Base-by-base conservation (phyloP, 2,888 invertebrate genomes). In the Hirtodrosophila histrioides region DNA sequence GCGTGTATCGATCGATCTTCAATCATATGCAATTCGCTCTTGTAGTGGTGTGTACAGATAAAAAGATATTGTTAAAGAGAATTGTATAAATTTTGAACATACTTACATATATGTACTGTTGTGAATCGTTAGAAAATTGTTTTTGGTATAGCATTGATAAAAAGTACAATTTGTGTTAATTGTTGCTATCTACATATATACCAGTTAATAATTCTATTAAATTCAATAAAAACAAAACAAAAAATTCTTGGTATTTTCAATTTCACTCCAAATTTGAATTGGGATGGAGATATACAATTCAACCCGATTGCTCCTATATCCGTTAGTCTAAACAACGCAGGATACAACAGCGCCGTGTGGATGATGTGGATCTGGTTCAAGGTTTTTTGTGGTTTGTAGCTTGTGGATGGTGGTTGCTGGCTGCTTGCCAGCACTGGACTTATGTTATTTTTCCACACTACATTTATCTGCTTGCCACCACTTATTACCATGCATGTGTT, bases 171-270 rank as follows among this genome's bases (percentile, higher is more conserved):
- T 78, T 78, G 72, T 81, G 85, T 84, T 85, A 81, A 70, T 83
- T 87, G 87, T 86, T 86, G 85, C 85, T 84, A 83, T 78, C 78
- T 86, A 71, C 77, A 82, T 80, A 84, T 76, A 78, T 75, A 71
- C 64, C 85, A 81, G 85, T 74, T 81, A 78, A 77, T 75, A 84
- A 84, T 86, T 81, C 81, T 82, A 82, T 84, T 82, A 69, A 75
- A 78, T 57, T 79, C 66, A 79, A 78, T 72, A 70, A 67, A 75
- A 57, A 72, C 55, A 63, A 60, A 63, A 57, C 54, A 56, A 44
- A 41, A 37, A 72, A 55, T 17, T 17, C 17, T 17, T 40, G 9
- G 8, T 31, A 39, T 36, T n/a, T 1, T 39, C 7, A 31, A 31
- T 31, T 44, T 11, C 5, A 3, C 6, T 7, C 3, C 6, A 27